Evolutionary conservation across 1,140 invertebrate species (phyloP).

Genomic region (Nephotettix cincticeps): DNA sequence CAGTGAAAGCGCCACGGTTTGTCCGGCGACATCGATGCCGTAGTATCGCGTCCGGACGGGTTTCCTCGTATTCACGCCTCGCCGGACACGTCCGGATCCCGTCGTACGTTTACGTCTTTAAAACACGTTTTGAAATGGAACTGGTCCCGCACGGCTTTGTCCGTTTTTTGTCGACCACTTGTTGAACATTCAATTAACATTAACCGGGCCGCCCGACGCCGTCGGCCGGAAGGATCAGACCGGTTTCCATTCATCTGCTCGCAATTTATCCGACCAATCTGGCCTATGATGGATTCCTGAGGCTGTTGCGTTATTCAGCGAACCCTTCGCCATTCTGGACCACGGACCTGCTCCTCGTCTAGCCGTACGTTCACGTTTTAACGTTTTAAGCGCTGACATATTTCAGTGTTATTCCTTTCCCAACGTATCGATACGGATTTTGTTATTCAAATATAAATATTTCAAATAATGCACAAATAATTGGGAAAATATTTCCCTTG

Average conservation of each 20-base stretch:
- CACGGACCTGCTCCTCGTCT: background rate
- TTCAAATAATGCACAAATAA: too few species aligned
- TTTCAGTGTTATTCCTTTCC: too few species aligned
- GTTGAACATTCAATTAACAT: slow-evolving; percentile 22
- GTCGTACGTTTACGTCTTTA: slow-evolving; percentile 5
- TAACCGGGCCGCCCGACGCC: slow-evolving; percentile 2
- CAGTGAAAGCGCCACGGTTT: too few species aligned
- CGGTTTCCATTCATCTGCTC: slow-evolving; percentile 16
- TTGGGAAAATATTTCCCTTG: too few species aligned
- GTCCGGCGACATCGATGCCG: too few species aligned
- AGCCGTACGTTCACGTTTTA: too few species aligned
- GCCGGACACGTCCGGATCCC: background rate
- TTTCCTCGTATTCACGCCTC: background rate
- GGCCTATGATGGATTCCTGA: slow-evolving; percentile 12
- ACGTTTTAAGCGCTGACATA: too few species aligned
- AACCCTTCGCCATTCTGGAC: background rate
- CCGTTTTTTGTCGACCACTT: slow-evolving; percentile 1
- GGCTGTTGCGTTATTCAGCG: background rate
- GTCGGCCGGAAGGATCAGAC: background rate
- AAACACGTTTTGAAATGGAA: slow-evolving; percentile 12
- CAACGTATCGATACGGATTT: too few species aligned
- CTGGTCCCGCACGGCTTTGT: slow-evolving; percentile 3
- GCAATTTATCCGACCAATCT: slow-evolving; percentile 15
- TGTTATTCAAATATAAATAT: too few species aligned
- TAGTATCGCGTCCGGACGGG: background rate